phyloP scores from a whole-genome alignment of 2,113 vertebrate species.

The Numenius arquata region DNA sequence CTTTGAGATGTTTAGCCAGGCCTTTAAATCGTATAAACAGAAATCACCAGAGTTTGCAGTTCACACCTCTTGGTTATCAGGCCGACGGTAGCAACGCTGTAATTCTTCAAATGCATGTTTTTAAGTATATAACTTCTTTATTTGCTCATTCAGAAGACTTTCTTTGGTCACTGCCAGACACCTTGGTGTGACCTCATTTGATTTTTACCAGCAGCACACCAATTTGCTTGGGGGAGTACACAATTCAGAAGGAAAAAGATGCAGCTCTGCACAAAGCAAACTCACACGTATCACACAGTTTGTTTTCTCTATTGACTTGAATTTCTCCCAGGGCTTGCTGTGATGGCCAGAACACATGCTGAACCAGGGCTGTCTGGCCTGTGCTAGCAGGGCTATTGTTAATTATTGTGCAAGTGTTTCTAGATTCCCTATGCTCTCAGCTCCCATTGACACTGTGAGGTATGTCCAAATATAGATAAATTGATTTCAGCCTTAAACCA shows the following conservation, averaged over 20 bases:
- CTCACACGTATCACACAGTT: not conserved
- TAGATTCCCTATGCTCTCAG: not conserved
- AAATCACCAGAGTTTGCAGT: not conserved
- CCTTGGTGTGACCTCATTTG: not conserved
- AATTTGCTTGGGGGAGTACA: not conserved
- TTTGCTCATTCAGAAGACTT: not conserved
- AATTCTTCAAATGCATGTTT: not conserved
- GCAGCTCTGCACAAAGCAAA: not conserved
- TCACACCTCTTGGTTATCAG: not conserved
- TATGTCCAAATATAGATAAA: constrained; percentile 33
- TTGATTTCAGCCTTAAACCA: constrained; percentile 42
- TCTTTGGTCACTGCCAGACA: not conserved
- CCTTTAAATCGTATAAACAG: not conserved
- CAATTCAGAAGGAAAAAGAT: not conserved
- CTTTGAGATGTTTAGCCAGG: not conserved
- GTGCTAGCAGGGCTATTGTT: not conserved
- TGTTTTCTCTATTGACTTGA: not conserved
- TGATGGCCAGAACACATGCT: not conserved
- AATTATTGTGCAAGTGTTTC: constrained; percentile 17
- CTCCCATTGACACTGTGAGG: not conserved
- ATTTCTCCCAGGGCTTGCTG: not conserved
- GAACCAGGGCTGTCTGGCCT: not conserved
- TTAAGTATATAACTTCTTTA: accelerated
- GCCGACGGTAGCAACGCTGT: accelerated
- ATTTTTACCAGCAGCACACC: not conserved